A percentile compares a stretch with the other conserved stretches of the same genome.
Conservation (phyloP, 2,888 invertebrate species). For the Teleiodes luculella region DNA sequence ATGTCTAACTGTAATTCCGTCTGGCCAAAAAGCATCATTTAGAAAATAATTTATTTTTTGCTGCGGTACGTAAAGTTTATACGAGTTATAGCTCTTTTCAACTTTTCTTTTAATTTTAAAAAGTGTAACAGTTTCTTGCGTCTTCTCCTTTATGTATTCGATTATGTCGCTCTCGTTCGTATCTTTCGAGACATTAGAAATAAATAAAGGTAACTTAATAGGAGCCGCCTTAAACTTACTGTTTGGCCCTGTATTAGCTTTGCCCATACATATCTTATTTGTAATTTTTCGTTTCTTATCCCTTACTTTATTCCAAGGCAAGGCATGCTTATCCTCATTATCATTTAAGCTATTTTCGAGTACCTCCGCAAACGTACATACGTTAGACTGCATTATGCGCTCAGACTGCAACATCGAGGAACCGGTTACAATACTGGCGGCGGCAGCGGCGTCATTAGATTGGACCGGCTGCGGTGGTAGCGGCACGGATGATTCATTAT, state of each 20-base stretch:
- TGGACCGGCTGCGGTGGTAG: too few relatives aligned
- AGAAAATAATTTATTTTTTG: background rate
- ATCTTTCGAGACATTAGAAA: constrained; percentile 2
- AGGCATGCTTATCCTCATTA: too few relatives aligned
- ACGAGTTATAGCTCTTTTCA: constrained; percentile 6
- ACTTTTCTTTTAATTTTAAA: constrained; percentile 5
- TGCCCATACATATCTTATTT: too few relatives aligned
- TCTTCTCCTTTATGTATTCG: background rate
- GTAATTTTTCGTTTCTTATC: too few relatives aligned
- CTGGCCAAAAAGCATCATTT: constrained; percentile 9
- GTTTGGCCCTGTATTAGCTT: background rate
- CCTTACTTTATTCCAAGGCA: too few relatives aligned
- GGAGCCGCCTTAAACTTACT: background rate
- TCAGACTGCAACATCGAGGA: too few relatives aligned
- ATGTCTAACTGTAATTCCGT: constrained; percentile 7
- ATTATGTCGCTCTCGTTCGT: constrained; percentile 3
- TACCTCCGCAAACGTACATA: too few relatives aligned
- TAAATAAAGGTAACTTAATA: background rate
- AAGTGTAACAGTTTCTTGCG: background rate
- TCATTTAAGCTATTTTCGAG: too few relatives aligned
- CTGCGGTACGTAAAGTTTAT: constrained; percentile 4
- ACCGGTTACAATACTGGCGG: too few relatives aligned
- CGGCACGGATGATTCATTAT: too few relatives aligned
- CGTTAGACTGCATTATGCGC: too few relatives aligned
- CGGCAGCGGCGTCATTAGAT: too few relatives aligned